Evolutionary conservation across 2,888 invertebrate species (phyloP), one percentile per base, ranked within the genome.

Genomic region (Anoplius nigerrimus): DNA sequence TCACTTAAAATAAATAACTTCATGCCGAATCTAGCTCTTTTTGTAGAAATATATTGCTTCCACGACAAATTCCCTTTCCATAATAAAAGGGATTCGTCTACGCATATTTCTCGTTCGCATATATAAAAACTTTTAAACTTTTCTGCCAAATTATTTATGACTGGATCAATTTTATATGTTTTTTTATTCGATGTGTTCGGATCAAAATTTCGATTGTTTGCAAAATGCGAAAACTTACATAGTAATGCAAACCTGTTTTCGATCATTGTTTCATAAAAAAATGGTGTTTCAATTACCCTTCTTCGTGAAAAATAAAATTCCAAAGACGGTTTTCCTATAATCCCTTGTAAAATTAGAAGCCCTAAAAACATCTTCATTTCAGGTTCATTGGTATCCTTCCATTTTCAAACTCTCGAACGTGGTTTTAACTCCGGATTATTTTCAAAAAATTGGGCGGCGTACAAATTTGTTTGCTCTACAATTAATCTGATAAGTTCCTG

Each of bases 1-100:
- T n/a, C n/a, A n/a, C n/a, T n/a, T n/a, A n/a, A n/a, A 51, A 51
- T n/a, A n/a, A n/a, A n/a, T n/a, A n/a, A 53, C 22, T 53, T 53
- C 4, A 53, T 21, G 18, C 53, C 53, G 22, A 53, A 62, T 51
- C 27, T 5, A 43, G 57, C 45, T 57, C 21, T 21, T 46, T 21
- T 46, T 64, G 56, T 18, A 6, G 56, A 16, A 18, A 22, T 57
- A 45, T 46, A 57, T 51, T 64, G 56, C 16, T 48, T 63, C 63
- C 63, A 63, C 42, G 63, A 63, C 57, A 63, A 63, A 42, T 51
- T 51, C 20, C 51, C 63, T 57, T 63, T 63, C 63, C 63, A 63
- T 43, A 63, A 46, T 63, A 63, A 52, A 11, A 63, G 51, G 27
- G 63, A 63, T 34, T 63, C 63, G 16, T 57, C 63, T 15, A 63